Percentiles rank a stretch among this genome's conserved stretches.
Conservation (phyloP, 2,797 vertebrate species). For the Pipistrellus pipistrellus region DNA sequence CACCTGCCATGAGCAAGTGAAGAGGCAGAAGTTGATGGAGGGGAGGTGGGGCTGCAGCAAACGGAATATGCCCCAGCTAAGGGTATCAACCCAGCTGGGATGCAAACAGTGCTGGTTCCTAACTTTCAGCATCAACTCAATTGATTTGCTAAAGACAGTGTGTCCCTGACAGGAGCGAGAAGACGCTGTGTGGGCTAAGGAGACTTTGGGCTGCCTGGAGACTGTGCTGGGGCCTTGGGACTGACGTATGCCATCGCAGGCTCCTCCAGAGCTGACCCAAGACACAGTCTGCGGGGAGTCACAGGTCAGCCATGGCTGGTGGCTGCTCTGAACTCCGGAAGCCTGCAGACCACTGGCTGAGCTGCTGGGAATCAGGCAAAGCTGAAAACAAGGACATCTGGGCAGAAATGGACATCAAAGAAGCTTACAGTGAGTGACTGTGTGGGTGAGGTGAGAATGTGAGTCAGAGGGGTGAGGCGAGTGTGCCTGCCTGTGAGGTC, state of each 20-base stretch:
- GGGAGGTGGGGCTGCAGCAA: not conserved
- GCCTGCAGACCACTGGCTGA: not conserved
- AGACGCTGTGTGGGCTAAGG: not conserved
- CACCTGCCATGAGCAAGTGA: not conserved
- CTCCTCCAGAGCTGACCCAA: not conserved
- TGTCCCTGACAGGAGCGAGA: not conserved
- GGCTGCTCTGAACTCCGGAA: not conserved
- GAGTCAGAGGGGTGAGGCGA: not conserved
- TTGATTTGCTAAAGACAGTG: not conserved
- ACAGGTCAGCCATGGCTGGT: not conserved
- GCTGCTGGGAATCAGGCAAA: not conserved
- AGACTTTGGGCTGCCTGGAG: not conserved
- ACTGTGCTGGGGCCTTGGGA: not conserved
- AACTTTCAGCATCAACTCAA: not conserved
- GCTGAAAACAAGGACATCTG: not conserved
- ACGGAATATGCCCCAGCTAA: not conserved
- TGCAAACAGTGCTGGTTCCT: not conserved
- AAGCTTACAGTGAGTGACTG: not conserved
- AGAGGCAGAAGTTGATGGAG: not conserved
- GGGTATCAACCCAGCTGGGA: not conserved
- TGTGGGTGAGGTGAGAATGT: not conserved
- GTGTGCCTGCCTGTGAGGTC: not conserved
- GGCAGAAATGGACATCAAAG: not conserved
- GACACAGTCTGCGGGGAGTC: not conserved
- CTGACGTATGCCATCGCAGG: not conserved